These are phyloP conservation scores for Marasmarcha lunaedactyla DNA, from an alignment of 2,888 invertebrate species.

Conservation along the genomic window DNA sequence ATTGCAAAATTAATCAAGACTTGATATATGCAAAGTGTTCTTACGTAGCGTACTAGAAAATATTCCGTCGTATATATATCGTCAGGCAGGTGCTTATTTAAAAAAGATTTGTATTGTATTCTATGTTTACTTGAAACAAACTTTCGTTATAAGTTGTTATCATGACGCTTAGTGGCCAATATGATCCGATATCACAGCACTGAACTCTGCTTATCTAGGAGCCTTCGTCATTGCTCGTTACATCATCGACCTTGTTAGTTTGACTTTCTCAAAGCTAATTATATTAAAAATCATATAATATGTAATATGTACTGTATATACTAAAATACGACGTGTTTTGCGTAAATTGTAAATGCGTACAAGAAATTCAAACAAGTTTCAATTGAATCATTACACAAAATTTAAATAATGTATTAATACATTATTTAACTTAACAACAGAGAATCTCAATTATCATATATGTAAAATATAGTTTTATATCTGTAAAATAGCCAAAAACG, in stretches of 20 bases:
- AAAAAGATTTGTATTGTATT: too few relatives aligned
- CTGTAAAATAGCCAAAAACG: background rate
- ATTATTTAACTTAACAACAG: too few relatives aligned
- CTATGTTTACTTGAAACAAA: too few relatives aligned
- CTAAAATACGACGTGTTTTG: background rate
- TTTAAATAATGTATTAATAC: background rate
- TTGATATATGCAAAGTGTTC: too few relatives aligned
- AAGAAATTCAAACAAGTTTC: too few relatives aligned
- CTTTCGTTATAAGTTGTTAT: constrained; percentile 10
- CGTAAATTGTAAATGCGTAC: too few relatives aligned
- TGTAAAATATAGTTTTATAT: background rate
- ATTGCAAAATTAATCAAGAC: too few relatives aligned
- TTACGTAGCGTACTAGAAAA: too few relatives aligned
- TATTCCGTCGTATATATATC: too few relatives aligned
- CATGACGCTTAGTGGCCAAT: constrained; percentile 26
- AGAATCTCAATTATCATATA: too few relatives aligned
- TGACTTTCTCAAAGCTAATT: constrained; percentile 25
- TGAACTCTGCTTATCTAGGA: constrained; percentile 39
- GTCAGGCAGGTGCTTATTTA: too few relatives aligned
- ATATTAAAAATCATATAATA: background rate
- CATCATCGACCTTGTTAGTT: constrained; percentile 63
- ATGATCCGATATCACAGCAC: constrained; percentile 24
- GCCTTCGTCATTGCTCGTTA: constrained; percentile 42
- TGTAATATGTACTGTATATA: background rate
- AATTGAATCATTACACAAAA: too few relatives aligned